Conservation (phyloP, 2,888 invertebrate genomes). For the Oxyscelio sp. region DNA sequence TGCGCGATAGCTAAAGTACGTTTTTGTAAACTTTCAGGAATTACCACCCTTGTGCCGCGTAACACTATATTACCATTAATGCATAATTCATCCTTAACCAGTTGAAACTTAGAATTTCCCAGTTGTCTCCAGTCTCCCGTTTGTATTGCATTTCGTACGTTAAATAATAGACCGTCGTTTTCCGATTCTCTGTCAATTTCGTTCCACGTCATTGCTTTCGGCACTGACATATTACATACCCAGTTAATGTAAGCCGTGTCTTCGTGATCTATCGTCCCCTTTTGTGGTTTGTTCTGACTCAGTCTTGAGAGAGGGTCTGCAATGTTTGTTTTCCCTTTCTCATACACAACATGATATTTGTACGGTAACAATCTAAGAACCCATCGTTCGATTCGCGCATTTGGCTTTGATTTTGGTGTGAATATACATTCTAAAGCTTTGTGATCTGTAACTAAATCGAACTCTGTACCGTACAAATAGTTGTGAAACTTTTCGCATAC, state of each 20-base stretch:
- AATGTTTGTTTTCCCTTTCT: slow-evolving; percentile 41
- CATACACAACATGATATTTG: slow-evolving; percentile 23
- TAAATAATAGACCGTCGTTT: slow-evolving; percentile 43
- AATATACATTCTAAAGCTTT: slow-evolving; percentile 82
- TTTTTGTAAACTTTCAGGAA: slow-evolving; percentile 13
- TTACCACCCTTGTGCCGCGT: slow-evolving; percentile 62
- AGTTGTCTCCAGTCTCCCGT: slow-evolving; percentile 51
- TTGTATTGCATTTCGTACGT: slow-evolving; percentile 48
- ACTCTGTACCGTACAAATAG: slow-evolving; percentile 85
- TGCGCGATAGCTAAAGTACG: slow-evolving; percentile 66
- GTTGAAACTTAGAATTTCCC: slow-evolving; percentile 36
- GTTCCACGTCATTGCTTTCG: slow-evolving; percentile 41
- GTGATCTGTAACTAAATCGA: slow-evolving; percentile 80
- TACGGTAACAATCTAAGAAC: slow-evolving; percentile 55
- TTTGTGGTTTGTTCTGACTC: background rate
- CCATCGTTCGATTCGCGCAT: slow-evolving; percentile 78
- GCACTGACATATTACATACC: slow-evolving; percentile 16
- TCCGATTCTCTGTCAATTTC: slow-evolving; percentile 61
- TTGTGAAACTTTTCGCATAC: too few species aligned
- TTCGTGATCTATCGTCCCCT: background rate
- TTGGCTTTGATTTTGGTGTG: slow-evolving; percentile 69
- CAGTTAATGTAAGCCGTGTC: slow-evolving; percentile 38
- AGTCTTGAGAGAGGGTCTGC: slow-evolving; percentile 31
- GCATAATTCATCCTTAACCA: slow-evolving; percentile 70
- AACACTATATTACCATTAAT: slow-evolving; percentile 60